These are phyloP conservation scores for Tetrapedia diversipes DNA, from an alignment of 2,888 invertebrate genomes.

Conservation along the genomic window DNA sequence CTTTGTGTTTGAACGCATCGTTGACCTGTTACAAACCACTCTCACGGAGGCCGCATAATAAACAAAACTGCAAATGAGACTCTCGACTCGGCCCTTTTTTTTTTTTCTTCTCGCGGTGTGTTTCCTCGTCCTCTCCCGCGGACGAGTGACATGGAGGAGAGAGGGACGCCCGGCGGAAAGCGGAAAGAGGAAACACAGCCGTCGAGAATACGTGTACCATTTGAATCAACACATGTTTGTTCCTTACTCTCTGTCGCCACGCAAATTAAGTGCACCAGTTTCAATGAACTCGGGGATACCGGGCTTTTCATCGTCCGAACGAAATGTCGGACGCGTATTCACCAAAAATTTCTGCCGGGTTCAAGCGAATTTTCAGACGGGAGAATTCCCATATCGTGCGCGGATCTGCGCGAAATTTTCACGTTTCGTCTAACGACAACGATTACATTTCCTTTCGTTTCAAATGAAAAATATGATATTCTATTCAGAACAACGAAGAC, in stretches of 20 bases:
- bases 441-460: no score
- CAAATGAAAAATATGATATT: no score
- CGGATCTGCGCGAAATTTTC: no score
- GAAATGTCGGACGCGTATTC: neutral
- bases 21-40: slow-evolving; percentile 68
- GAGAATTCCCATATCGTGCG: no score
- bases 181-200: slow-evolving; percentile 23
- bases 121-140: slow-evolving; percentile 23
- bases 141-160: slow-evolving; percentile 19
- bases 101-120: slow-evolving; percentile 49
- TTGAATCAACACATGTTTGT: slow-evolving; percentile 46
- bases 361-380: no score
- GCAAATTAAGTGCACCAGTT: slow-evolving; percentile 9
- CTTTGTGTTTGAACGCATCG: slow-evolving; percentile 71
- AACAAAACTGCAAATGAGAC: slow-evolving; percentile 73
- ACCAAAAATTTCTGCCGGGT: no score
- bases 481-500: no score
- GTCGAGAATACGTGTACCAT: slow-evolving; percentile 47
- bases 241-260: slow-evolving; percentile 1
- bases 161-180: neutral
- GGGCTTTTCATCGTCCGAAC: neutral
- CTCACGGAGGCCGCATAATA: slow-evolving; percentile 65
- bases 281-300: neutral
- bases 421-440: no score
- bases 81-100: slow-evolving; percentile 51